Percentiles rank a stretch among this genome's conserved stretches.
Conservation (phyloP, 2,113 vertebrate genomes). For the Bubo bubo region DNA sequence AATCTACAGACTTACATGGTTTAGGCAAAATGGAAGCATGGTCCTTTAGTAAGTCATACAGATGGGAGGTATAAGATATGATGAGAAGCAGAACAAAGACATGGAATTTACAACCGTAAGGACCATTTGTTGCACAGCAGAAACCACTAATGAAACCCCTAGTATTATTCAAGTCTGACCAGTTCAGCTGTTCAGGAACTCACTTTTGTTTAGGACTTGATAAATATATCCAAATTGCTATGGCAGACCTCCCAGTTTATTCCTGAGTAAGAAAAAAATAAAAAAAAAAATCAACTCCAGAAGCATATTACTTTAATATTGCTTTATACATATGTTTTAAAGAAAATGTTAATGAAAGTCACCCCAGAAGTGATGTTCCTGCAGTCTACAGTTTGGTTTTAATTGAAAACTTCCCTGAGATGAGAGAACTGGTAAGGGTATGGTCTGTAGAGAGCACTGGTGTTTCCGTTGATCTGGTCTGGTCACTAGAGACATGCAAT, state of each 20-base stretch:
- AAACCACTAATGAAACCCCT: slow-evolving; percentile 20
- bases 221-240: not conserved
- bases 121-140: slow-evolving; percentile 7
- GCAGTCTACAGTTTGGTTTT: not conserved
- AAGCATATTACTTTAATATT: not conserved
- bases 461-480: not conserved
- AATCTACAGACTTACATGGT: slow-evolving; percentile 16
- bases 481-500: not conserved
- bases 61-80: not conserved
- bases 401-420: not conserved
- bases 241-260: not conserved
- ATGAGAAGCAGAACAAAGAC: slow-evolving; percentile 47
- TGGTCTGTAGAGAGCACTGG: fast-evolving
- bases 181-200: not conserved
- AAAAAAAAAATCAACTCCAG: not conserved
- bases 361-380: not conserved
- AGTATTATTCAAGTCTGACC: slow-evolving; percentile 5
- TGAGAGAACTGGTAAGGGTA: not conserved
- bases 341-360: not conserved
- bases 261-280: not conserved
- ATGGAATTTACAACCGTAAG: not conserved
- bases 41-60: slow-evolving; percentile 11
- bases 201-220: slow-evolving; percentile 8
- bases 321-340: not conserved
- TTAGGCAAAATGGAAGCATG: slow-evolving; percentile 23